phyloP scores from a whole-genome alignment of 1,140 invertebrate species.

The Neoseiulus cucumeris region DNA sequence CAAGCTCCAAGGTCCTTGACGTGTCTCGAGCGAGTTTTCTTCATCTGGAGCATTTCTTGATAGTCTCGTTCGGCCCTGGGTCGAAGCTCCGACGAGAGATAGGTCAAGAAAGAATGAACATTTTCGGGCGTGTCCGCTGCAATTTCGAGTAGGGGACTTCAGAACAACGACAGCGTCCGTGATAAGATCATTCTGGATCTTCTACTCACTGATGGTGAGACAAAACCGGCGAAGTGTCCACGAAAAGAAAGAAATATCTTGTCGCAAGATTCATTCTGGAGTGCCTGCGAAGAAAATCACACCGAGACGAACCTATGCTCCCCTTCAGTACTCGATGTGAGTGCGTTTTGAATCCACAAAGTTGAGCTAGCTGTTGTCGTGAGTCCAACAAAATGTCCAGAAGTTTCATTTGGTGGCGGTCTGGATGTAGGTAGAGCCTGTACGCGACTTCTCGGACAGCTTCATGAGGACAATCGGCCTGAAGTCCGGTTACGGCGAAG shows the following conservation, averaged over 20 bases:
- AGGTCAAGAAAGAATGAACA: constrained; percentile 54
- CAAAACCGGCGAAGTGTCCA: too few relatives aligned
- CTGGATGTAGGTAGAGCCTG: constrained; percentile 58
- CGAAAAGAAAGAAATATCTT: too few relatives aligned
- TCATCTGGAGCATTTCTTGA: constrained; percentile 48
- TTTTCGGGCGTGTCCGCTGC: constrained; percentile 48
- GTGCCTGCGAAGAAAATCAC: too few relatives aligned
- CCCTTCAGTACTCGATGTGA: constrained; percentile 67
- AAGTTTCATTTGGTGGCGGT: constrained; percentile 49
- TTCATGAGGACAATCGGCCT: constrained; percentile 56
- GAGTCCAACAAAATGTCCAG: constrained; percentile 47
- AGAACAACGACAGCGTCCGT: too few relatives aligned
- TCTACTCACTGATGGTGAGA: too few relatives aligned
- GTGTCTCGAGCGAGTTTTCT: constrained; percentile 32
- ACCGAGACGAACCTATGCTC: constrained; percentile 41
- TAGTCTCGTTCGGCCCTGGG: constrained; percentile 32
- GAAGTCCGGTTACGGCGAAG: constrained; percentile 50
- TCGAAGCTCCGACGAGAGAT: constrained; percentile 44
- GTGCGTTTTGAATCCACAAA: constrained; percentile 71
- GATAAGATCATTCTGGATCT: too few relatives aligned
- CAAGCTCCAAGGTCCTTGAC: constrained; percentile 41
- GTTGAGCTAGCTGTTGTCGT: constrained; percentile 50
- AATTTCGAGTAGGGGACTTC: background rate
- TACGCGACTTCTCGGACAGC: constrained; percentile 69
- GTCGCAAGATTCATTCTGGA: too few relatives aligned